phyloP scores from a whole-genome alignment of 2,113 vertebrate species.

The Notechis scutatus region DNA sequence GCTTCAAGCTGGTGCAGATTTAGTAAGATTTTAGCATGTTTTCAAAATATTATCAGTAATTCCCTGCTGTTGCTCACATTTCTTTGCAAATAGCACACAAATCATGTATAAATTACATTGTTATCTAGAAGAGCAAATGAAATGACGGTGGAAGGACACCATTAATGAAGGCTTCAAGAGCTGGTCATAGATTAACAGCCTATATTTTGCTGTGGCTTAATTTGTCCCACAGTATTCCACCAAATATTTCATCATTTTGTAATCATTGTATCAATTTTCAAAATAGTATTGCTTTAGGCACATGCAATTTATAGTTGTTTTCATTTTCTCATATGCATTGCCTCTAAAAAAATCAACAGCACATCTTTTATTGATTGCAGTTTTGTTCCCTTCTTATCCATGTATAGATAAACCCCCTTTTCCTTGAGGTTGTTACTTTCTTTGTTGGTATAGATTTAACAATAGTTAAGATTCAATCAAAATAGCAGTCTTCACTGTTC shows the following conservation, averaged over 20 bases:
- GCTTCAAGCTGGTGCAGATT: slow-evolving; percentile 93
- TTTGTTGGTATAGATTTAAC: not conserved
- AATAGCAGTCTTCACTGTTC: not conserved
- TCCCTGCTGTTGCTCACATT: not conserved
- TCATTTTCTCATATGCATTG: not conserved
- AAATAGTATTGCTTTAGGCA: not conserved
- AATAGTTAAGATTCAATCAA: not conserved
- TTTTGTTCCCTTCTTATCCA: not conserved
- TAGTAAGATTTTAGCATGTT: slow-evolving; percentile 75
- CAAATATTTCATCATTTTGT: not conserved
- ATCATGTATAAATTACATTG: not conserved
- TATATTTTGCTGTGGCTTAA: not conserved
- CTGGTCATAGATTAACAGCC: not conserved
- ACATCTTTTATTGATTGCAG: not conserved
- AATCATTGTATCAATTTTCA: not conserved
- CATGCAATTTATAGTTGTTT: not conserved
- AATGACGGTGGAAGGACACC: not conserved
- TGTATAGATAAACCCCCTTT: not conserved
- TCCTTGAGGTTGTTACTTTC: not conserved
- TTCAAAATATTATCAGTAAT: not conserved
- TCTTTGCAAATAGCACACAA: not conserved
- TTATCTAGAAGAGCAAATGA: not conserved
- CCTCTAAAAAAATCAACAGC: too few relatives aligned
- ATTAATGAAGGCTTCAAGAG: too few relatives aligned
- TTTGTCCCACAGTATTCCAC: not conserved